phyloP scores from a whole-genome alignment of 1,140 invertebrate genomes.

The Zeugodacus cucurbitae region DNA sequence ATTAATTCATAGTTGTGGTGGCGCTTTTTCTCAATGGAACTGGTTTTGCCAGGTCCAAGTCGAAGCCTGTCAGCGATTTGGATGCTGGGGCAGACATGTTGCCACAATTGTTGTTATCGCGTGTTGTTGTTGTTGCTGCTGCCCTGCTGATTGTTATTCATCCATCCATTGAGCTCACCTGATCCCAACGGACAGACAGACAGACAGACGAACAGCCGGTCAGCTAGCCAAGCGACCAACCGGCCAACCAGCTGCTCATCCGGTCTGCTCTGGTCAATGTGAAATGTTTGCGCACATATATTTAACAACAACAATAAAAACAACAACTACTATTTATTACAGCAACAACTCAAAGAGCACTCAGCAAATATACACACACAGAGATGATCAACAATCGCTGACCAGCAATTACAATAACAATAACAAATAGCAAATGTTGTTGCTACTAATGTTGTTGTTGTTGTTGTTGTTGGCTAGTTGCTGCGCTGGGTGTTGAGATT shows the following conservation, averaged over 20 bases:
- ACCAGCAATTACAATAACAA: slow-evolving; percentile 14
- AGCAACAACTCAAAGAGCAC: neutral
- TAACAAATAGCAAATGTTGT: neutral
- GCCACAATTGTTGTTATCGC: slow-evolving; percentile 45
- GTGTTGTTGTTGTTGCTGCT: slow-evolving; percentile 5
- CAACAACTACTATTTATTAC: neutral
- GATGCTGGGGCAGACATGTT: slow-evolving; percentile 47
- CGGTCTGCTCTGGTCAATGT: slow-evolving; percentile 16
- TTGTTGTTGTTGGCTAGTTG: neutral
- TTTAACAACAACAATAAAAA: slow-evolving; percentile 39
- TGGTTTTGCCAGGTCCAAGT: slow-evolving; percentile 63
- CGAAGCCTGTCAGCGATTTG: neutral
- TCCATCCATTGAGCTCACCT: slow-evolving; percentile 23
- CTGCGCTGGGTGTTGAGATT: neutral
- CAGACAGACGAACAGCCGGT: neutral
- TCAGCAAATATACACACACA: neutral
- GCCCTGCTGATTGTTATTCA: slow-evolving; percentile 17
- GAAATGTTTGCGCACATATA: slow-evolving; percentile 10
- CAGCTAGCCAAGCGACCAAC: neutral
- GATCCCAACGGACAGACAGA: slow-evolving; percentile 3
- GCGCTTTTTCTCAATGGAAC: slow-evolving; percentile 60
- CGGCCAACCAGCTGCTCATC: slow-evolving; percentile 23
- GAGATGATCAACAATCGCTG: neutral
- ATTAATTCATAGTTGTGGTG: slow-evolving; percentile 42
- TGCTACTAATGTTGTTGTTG: neutral